A percentile compares a stretch with the other conserved stretches of the same genome.
Evolutionary conservation across 2,113 vertebrate genomes (phyloP).

Genomic region (Serinus canaria): DNA sequence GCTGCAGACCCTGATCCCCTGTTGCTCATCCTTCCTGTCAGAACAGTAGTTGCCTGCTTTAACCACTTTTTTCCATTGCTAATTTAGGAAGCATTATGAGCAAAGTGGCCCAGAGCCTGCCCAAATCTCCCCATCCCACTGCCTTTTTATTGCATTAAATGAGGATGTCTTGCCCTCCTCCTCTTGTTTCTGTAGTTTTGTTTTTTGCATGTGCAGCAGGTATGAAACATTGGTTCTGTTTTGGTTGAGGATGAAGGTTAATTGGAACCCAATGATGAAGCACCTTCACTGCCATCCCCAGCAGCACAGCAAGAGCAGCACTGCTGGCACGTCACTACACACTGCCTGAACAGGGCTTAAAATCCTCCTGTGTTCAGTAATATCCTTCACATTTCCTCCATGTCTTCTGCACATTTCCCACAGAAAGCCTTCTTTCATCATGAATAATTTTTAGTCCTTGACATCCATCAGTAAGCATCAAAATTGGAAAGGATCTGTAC

Average conservation of each 20-base stretch:
- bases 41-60: not conserved
- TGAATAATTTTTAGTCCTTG: not conserved
- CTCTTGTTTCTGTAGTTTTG: too few species aligned
- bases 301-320: not conserved
- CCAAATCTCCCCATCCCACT: not conserved
- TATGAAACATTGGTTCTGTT: rapidly evolving
- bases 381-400: not conserved
- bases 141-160: not conserved
- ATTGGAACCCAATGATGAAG: not conserved
- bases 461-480: not conserved
- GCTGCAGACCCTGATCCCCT: not conserved
- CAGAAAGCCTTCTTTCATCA: not conserved
- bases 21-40: not conserved
- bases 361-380: not conserved
- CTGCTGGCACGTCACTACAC: not conserved
- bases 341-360: not conserved
- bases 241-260: not conserved
- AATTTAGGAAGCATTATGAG: not conserved
- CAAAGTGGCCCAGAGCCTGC: not conserved
- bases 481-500: not conserved
- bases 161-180: not conserved
- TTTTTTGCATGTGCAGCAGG: not conserved
- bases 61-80: not conserved
- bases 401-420: not conserved
- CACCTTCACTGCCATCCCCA: not conserved